These are phyloP conservation scores for Drosophila nasuta DNA, from an alignment of 1,140 invertebrate species.

Conservation along the genomic window DNA sequence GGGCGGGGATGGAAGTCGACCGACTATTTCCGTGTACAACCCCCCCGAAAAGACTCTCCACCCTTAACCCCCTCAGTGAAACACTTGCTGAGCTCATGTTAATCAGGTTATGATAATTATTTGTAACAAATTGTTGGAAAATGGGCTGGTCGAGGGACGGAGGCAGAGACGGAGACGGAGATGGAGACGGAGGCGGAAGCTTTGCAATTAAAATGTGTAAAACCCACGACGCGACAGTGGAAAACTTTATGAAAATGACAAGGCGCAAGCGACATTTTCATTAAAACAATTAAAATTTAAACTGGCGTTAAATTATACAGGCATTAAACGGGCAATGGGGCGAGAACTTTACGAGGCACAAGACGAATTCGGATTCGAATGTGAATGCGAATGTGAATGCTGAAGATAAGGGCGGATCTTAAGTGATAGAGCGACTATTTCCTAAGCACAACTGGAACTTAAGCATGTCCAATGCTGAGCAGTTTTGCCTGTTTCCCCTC, in stretches of 20 bases:
- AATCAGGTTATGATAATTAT: constrained; percentile 85
- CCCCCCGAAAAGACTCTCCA: constrained; percentile 4
- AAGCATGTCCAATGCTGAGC: constrained; percentile 14
- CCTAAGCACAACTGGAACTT: constrained; percentile 6
- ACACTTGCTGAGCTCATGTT: constrained; percentile 77
- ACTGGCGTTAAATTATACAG: constrained; percentile 84
- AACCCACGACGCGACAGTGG: constrained; percentile 65
- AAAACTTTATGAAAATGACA: constrained; percentile 82
- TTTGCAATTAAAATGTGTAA: constrained; percentile 78
- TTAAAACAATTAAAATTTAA: constrained; percentile 85
- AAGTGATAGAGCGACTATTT: constrained; percentile 22
- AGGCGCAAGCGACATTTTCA: constrained; percentile 78
- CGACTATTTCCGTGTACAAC: constrained; percentile 52
- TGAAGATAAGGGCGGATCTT: constrained; percentile 40
- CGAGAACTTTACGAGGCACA: constrained; percentile 2
- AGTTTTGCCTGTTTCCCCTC: constrained; percentile 36
- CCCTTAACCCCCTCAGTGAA: constrained; percentile 16
- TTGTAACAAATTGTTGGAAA: constrained; percentile 82
- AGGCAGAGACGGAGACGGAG: neutral
- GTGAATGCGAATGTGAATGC: too few species aligned
- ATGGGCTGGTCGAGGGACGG: constrained; percentile 23
- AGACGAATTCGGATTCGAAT: neutral
- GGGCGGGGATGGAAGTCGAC: neutral
- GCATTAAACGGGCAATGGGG: constrained; percentile 68
- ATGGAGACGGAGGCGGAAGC: neutral